Evolutionary conservation across 2,888 invertebrate genomes (phyloP).

Genomic region (Loripinus fragilis): DNA sequence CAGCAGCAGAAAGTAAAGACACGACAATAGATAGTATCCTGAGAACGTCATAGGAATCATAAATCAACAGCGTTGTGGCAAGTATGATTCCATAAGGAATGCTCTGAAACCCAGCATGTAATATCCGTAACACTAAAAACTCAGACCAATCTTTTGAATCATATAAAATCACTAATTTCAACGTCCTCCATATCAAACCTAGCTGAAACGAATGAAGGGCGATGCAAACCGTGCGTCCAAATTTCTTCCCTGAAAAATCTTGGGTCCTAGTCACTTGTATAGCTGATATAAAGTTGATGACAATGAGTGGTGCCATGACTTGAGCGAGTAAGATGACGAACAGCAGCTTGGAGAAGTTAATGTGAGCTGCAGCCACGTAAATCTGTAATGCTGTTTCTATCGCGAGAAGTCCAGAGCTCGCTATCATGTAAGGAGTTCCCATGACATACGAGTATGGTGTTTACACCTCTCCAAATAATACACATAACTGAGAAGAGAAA

Average conservation of each 20-base stretch:
- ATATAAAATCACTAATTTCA: slow-evolving; percentile 64
- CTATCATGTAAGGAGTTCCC: slow-evolving; percentile 52
- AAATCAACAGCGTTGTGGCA: slow-evolving; percentile 50
- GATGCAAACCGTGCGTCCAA: slow-evolving; percentile 63
- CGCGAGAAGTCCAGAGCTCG: slow-evolving; percentile 45
- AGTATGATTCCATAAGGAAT: slow-evolving; percentile 62
- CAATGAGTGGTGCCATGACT: slow-evolving; percentile 57
- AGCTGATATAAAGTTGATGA: slow-evolving; percentile 68
- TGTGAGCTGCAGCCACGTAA: slow-evolving; percentile 42
- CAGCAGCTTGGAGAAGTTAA: slow-evolving; percentile 37
- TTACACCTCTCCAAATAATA: too few species aligned
- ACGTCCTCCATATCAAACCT: slow-evolving; percentile 70
- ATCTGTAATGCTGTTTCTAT: slow-evolving; percentile 62
- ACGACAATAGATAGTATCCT: slow-evolving; percentile 48
- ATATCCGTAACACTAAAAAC: slow-evolving; percentile 63
- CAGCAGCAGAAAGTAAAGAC: slow-evolving; percentile 48
- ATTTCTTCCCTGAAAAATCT: slow-evolving; percentile 59
- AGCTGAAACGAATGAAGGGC: slow-evolving; percentile 68
- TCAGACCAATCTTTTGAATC: slow-evolving; percentile 68
- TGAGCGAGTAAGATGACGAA: slow-evolving; percentile 56
- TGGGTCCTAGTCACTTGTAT: slow-evolving; percentile 62
- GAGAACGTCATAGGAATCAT: slow-evolving; percentile 31
- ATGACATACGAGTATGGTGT: slow-evolving; percentile 25
- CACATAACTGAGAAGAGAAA: too few species aligned
- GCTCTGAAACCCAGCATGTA: slow-evolving; percentile 68